A percentile compares a stretch with the other conserved stretches of the same genome.
phyloP scores from a whole-genome alignment of 2,113 vertebrate species.

The Anguilla rostrata region DNA sequence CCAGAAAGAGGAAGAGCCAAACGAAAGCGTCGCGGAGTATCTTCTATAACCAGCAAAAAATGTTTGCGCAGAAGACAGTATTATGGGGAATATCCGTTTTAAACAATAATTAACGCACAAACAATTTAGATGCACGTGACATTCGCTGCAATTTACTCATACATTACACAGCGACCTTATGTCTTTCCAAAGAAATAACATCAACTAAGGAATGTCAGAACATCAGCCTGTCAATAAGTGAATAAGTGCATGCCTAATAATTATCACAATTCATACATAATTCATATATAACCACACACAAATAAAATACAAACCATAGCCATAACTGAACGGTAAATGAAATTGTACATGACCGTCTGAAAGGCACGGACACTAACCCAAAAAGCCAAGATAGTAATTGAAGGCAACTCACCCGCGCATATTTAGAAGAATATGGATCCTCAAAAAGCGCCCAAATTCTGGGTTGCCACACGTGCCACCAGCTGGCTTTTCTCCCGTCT shows the following conservation, averaged over 20 bases:
- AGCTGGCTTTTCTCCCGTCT: constrained; percentile 66
- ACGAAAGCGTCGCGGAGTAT: neutral
- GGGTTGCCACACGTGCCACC: constrained; percentile 87
- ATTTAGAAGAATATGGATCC: constrained; percentile 94
- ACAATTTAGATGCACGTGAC: neutral
- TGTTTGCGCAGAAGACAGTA: neutral
- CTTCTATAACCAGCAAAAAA: neutral
- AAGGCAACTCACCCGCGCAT: constrained; percentile 83
- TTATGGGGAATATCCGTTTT: neutral
- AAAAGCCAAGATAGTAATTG: neutral
- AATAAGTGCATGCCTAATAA: neutral
- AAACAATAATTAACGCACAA: neutral
- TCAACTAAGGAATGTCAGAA: neutral
- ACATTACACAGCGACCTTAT: neutral
- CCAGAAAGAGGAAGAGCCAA: neutral
- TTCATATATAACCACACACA: neutral
- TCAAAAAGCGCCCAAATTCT: constrained; percentile 94
- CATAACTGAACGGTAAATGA: neutral
- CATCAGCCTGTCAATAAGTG: neutral
- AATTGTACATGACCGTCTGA: neutral
- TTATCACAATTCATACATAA: neutral
- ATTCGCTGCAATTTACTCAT: neutral
- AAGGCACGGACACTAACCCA: neutral
- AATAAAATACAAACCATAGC: neutral
- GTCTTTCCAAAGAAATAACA: neutral